Percentiles rank a stretch among this genome's conserved stretches.
Conservation (phyloP, 2,888 invertebrate species). For the Galeruca laticollis region DNA sequence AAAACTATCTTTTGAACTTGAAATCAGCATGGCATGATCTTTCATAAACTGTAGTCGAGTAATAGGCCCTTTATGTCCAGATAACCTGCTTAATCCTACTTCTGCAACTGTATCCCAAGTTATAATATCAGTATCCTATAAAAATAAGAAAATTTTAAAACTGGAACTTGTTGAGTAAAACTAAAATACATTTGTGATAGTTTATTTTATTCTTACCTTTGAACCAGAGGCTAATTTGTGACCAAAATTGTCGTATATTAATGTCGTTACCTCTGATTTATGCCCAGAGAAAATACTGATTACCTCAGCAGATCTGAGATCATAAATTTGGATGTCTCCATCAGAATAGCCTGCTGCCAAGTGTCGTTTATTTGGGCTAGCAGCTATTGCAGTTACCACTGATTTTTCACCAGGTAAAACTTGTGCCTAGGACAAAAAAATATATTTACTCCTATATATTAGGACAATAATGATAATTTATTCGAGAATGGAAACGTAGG, state of each 20-base stretch:
- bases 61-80: conserved; percentile 91
- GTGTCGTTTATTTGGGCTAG: conserved; percentile 81
- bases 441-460: not conserved
- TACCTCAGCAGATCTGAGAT: conserved; percentile 79
- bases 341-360: conserved; percentile 94
- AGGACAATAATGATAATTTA: no score
- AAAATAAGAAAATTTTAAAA: conserved; percentile 17
- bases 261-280: conserved; percentile 82
- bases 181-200: not conserved
- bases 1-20: conserved; percentile 92
- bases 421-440: conserved; percentile 72
- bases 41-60: conserved; percentile 85
- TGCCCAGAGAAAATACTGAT: conserved; percentile 86
- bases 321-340: conserved; percentile 87
- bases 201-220: conserved; percentile 70
- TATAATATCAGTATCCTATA: conserved; percentile 91
- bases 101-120: conserved; percentile 96
- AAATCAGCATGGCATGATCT: conserved; percentile 77
- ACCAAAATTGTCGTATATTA: conserved; percentile 87
- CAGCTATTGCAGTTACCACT: conserved; percentile 81
- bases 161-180: not conserved
- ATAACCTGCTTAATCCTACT: conserved; percentile 87
- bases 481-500: no score
- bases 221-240: conserved; percentile 90
- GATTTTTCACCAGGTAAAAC: conserved; percentile 85